Conservation (phyloP, 2,888 invertebrate genomes). For the Julus scandinavius region DNA sequence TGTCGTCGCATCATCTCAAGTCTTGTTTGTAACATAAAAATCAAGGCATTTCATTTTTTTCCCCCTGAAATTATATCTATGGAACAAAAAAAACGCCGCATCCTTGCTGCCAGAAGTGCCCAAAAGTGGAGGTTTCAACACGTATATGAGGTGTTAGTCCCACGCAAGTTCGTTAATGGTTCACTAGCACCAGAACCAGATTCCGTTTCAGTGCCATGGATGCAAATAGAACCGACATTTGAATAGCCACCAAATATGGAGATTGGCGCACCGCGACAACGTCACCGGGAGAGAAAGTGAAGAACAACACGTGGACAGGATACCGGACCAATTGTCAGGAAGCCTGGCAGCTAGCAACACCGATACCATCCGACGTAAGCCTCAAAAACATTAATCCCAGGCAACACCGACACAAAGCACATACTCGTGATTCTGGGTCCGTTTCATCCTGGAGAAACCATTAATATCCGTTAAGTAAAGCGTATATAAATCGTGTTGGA, state of each 20-base stretch:
- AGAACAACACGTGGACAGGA: conserved; percentile 26
- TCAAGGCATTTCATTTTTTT: no score
- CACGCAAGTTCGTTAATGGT: not conserved
- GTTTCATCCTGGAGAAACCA: not conserved
- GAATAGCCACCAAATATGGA: conserved; percentile 24
- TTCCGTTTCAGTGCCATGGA: not conserved
- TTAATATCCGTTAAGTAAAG: not conserved
- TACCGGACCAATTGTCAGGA: not conserved
- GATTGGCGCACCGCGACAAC: conserved; percentile 10
- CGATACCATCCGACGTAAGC: not conserved
- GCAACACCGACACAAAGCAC: not conserved
- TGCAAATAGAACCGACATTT: conserved; percentile 4
- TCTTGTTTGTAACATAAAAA: no score
- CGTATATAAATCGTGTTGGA: not conserved
- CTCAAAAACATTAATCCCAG: not conserved
- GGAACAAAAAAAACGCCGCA: no score
- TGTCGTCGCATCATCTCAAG: no score
- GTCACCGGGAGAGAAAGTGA: not conserved
- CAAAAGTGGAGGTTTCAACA: not conserved
- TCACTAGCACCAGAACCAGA: not conserved
- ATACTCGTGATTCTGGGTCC: not conserved
- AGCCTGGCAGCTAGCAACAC: not conserved
- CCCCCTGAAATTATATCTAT: no score
- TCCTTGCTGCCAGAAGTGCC: not conserved
- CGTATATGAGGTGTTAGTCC: not conserved